These are phyloP conservation scores for Bimastos eiseni DNA, from an alignment of 2,888 invertebrate genomes.

Conservation along the genomic window DNA sequence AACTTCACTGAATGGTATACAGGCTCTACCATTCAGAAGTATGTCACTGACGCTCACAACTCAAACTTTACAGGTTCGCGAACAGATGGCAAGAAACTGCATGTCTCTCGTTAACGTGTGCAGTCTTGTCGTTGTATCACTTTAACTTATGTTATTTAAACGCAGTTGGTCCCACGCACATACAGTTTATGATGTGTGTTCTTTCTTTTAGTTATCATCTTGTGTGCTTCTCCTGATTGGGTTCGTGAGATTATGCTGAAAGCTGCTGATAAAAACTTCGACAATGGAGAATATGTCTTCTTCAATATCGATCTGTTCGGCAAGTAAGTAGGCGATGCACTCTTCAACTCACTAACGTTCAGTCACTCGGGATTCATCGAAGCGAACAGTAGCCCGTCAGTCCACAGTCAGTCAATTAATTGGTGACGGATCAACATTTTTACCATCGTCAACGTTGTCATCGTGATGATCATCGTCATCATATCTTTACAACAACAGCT, in stretches of 20 bases:
- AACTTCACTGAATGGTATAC: no score
- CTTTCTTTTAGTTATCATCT: constrained; percentile 79
- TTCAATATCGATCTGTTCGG: constrained; percentile 95
- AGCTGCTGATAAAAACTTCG: constrained; percentile 92
- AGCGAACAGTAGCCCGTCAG: no score
- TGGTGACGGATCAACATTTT: background rate
- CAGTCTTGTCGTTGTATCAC: background rate
- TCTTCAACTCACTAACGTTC: background rate
- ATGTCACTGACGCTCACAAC: background rate
- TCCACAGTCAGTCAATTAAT: background rate
- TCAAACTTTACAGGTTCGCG: background rate
- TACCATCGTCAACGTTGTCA: background rate
- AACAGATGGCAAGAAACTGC: background rate
- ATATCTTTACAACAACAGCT: background rate
- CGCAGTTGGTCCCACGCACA: background rate
- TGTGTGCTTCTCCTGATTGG: constrained; percentile 86
- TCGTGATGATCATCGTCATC: constrained; percentile 25
- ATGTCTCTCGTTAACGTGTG: background rate
- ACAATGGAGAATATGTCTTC: constrained; percentile 65
- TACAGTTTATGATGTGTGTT: background rate
- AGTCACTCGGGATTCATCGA: background rate
- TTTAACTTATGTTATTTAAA: background rate
- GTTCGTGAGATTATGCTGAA: constrained; percentile 90
- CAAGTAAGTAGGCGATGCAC: constrained; percentile 72
- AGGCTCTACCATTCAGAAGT: no score